Percentiles rank a stretch among this genome's conserved stretches.
These are phyloP conservation scores for Pluvialis apricaria DNA, from an alignment of 2,113 vertebrate species.

Conservation along the genomic window DNA sequence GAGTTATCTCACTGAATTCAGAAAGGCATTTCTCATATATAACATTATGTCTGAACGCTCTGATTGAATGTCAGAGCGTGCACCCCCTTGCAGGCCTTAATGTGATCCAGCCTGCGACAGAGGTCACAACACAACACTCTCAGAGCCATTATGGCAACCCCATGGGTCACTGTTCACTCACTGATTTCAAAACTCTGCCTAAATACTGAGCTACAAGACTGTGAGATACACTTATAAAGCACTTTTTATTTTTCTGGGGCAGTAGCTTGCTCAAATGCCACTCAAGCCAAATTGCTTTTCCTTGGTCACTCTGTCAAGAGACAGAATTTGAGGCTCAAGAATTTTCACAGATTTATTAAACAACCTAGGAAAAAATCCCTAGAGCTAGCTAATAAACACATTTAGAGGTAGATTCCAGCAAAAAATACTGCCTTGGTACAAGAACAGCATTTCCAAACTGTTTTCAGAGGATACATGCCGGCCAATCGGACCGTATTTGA, in stretches of 20 bases:
- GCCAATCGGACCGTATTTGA: not conserved
- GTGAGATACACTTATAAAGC: not conserved
- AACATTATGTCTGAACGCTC: not conserved
- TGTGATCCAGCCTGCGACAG: not conserved
- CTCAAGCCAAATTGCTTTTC: not conserved
- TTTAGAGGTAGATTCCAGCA: not conserved
- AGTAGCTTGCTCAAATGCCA: not conserved
- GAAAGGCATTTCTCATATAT: not conserved
- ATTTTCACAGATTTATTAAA: not conserved
- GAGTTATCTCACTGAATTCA: not conserved
- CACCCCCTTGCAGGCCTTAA: not conserved
- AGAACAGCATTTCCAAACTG: not conserved
- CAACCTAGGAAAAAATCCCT: not conserved
- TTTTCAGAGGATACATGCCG: not conserved
- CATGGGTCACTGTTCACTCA: not conserved
- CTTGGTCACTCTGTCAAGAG: not conserved
- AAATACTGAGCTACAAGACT: not conserved
- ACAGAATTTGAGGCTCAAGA: not conserved
- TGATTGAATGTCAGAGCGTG: not conserved
- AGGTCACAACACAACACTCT: not conserved
- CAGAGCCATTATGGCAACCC: not conserved
- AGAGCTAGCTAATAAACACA: not conserved
- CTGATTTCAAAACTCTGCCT: not conserved
- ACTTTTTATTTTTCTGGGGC: not conserved
- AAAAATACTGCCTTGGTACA: not conserved